phyloP scores from a whole-genome alignment of 2,888 invertebrate genomes.

The Dysmachus trigonus region DNA sequence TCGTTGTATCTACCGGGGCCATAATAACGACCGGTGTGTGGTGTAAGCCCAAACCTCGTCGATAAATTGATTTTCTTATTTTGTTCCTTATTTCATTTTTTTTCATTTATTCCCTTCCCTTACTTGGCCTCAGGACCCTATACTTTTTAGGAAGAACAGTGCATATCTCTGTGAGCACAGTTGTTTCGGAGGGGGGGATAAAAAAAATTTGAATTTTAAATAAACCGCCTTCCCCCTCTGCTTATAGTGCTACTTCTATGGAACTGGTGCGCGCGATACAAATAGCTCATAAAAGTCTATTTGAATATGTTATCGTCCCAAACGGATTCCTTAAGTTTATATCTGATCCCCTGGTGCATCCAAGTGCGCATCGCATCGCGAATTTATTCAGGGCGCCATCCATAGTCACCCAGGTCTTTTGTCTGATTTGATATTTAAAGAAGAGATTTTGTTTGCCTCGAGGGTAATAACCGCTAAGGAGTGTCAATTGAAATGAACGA shows the following conservation, averaged over 20 bases:
- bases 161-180: slow-evolving; percentile 21
- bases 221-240: background rate
- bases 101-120: background rate
- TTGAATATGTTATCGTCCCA: slow-evolving; percentile 31
- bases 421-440: background rate
- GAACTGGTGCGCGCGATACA: background rate
- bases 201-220: slow-evolving; percentile 31
- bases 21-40: background rate
- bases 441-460: background rate
- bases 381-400: background rate
- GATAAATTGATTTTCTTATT: background rate
- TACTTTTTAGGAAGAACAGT: background rate
- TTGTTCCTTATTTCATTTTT: background rate
- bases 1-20: background rate
- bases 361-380: background rate
- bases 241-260: background rate
- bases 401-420: background rate
- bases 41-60: background rate
- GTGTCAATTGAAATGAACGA: background rate
- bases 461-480: background rate
- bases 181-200: background rate
- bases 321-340: slow-evolving; percentile 14
- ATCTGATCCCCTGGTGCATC: background rate
- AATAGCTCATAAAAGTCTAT: slow-evolving; percentile 31
- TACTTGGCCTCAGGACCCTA: background rate